Conservation (phyloP, 2,113 vertebrate species). For the Sisor rabdophorus region DNA sequence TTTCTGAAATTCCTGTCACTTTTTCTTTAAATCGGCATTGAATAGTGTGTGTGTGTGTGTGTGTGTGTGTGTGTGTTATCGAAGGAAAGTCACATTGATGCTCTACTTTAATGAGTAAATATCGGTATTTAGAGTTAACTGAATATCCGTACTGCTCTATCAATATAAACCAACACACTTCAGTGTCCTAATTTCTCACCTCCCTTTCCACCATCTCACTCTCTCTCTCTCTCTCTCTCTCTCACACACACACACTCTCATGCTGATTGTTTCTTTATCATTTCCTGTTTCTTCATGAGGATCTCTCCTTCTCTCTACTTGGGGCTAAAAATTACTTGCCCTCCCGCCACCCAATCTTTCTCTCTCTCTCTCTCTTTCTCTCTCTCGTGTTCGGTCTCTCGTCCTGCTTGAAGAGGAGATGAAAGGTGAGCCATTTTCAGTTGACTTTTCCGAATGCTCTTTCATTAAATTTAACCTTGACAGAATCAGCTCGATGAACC, state of each 20-base stretch:
- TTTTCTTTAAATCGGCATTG: constrained; percentile 6
- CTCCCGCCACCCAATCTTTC: neutral
- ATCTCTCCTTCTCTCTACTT: neutral
- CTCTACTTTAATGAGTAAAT: too few relatives aligned
- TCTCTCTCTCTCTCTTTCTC: neutral
- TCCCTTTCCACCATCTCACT: neutral
- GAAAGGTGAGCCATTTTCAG: constrained; percentile 29
- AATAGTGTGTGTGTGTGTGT: neutral
- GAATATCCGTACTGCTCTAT: neutral
- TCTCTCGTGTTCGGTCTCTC: neutral
- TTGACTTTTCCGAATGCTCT: constrained; percentile 25
- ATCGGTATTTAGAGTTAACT: too few relatives aligned
- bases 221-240: neutral
- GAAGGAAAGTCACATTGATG: constrained; percentile 1
- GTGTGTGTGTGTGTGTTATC: neutral
- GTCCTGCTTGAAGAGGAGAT: constrained; percentile 10
- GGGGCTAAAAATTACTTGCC: neutral
- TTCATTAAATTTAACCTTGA: constrained; percentile 39
- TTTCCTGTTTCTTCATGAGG: neutral
- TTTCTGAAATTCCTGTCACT: constrained; percentile 16
- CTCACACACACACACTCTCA: neutral
- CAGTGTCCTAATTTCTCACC: neutral
- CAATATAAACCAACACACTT: neutral
- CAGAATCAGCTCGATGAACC: constrained; percentile 34
- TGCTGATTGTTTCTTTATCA: neutral